Percentiles rank a stretch among this genome's conserved stretches.
Evolutionary conservation across 92 coral and sea anemone species (phyloP).

Genomic region (Parazoanthus atlanticus): DNA sequence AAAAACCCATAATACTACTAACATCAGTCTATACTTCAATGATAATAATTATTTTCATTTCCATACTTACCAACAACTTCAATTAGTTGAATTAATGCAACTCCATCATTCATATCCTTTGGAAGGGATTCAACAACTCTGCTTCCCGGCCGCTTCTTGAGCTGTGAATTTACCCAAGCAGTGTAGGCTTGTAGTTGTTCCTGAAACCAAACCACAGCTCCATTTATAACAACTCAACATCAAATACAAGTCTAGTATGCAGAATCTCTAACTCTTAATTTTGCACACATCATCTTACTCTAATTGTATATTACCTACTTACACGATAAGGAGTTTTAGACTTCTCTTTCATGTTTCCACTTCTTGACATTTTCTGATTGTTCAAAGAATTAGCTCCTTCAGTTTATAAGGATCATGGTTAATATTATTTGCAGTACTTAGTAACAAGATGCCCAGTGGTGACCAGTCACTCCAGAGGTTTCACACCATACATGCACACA

Average conservation of each 20-base stretch:
- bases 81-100: slow-evolving; percentile 90
- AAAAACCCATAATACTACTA: no score
- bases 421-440: neutral
- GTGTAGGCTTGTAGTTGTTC: slow-evolving; percentile 92
- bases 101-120: slow-evolving; percentile 97
- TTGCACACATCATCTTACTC: neutral
- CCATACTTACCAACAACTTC: slow-evolving; percentile 88
- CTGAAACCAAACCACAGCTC: slow-evolving; percentile 43
- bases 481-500: neutral
- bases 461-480: neutral
- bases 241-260: neutral
- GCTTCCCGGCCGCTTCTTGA: slow-evolving; percentile 90
- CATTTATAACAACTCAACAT: neutral
- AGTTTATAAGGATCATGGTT: neutral
- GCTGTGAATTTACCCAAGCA: slow-evolving; percentile 98
- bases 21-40: neutral
- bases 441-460: neutral
- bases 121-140: slow-evolving; percentile 87
- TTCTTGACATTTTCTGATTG: slow-evolving; percentile 23
- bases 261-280: neutral
- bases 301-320: neutral
- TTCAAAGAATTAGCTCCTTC: neutral
- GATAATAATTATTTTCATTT: neutral
- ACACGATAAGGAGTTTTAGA: slow-evolving; percentile 19
- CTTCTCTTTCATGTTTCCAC: slow-evolving; percentile 9